Percentiles rank a stretch among this genome's conserved stretches.
These are phyloP conservation scores for Ibidorhyncha struthersii DNA, from an alignment of 2,113 vertebrate genomes.

Conservation along the genomic window DNA sequence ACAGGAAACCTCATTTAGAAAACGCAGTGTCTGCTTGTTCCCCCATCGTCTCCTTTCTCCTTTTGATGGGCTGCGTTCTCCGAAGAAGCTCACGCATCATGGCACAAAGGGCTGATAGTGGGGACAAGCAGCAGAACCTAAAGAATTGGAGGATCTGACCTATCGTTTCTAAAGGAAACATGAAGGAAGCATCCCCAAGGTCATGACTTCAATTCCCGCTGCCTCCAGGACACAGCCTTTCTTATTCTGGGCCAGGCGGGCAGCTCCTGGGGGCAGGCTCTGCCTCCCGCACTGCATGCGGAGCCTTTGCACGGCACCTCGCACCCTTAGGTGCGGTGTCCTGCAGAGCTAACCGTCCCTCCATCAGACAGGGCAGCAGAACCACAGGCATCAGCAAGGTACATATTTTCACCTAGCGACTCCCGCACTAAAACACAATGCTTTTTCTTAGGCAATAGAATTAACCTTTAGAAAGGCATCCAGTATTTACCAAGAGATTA, in stretches of 20 bases:
- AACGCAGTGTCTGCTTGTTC: not conserved
- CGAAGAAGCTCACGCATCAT: rapidly evolving
- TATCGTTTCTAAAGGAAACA: not conserved
- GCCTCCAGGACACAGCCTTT: not conserved
- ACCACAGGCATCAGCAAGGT: not conserved
- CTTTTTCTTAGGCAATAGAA: not conserved
- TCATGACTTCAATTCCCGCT: not conserved
- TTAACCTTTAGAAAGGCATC: not conserved
- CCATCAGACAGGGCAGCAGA: not conserved
- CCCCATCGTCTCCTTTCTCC: not conserved
- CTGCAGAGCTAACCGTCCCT: not conserved
- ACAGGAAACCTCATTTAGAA: not conserved
- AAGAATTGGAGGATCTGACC: not conserved
- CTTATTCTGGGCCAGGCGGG: not conserved
- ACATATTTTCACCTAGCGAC: not conserved
- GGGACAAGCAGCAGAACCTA: not conserved
- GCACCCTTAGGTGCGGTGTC: not conserved
- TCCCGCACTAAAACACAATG: not conserved
- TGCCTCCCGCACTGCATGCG: rapidly evolving
- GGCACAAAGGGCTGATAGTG: not conserved
- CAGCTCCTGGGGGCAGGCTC: not conserved
- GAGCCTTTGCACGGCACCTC: not conserved
- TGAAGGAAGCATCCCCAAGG: not conserved
- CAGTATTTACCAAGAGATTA: conserved; percentile 3
- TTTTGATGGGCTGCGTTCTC: not conserved